These are phyloP conservation scores for Anthrax anthrax DNA, from an alignment of 2,888 invertebrate genomes.

Conservation along the genomic window DNA sequence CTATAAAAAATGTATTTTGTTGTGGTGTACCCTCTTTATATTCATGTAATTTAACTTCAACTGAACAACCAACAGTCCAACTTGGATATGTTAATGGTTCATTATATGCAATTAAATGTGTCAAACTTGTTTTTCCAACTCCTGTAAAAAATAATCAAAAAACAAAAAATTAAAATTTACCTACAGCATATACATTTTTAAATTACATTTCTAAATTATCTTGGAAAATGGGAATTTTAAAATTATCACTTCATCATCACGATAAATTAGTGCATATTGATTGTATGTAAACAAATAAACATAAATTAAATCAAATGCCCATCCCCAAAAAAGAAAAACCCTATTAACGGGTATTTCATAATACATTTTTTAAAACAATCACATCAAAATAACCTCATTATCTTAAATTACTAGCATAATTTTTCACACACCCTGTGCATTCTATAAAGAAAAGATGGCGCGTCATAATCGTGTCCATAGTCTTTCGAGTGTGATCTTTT, in stretches of 20 bases:
- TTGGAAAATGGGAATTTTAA: too few species aligned
- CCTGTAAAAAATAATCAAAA: conserved; percentile 41
- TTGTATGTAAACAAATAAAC: too few species aligned
- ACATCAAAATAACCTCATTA: too few species aligned
- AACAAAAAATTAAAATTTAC: neutral
- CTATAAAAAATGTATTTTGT: conserved; percentile 83
- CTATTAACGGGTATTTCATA: neutral
- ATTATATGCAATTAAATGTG: conserved; percentile 79
- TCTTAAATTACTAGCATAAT: neutral
- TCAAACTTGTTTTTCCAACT: conserved; percentile 92
- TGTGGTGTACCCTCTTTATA: conserved; percentile 87
- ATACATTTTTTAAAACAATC: neutral
- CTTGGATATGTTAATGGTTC: conserved; percentile 73
- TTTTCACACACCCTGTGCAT: conserved; percentile 2
- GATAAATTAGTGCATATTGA: too few species aligned
- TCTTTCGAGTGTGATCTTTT: conserved; percentile 1
- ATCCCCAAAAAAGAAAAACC: too few species aligned
- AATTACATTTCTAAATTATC: too few species aligned
- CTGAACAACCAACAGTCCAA: conserved; percentile 93
- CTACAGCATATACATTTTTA: too few species aligned
- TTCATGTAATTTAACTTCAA: conserved; percentile 90
- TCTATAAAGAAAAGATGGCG: conserved; percentile 7
- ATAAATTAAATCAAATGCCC: too few species aligned
- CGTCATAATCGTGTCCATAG: conserved; percentile 7
- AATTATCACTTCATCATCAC: too few species aligned